phyloP scores from a whole-genome alignment of 2,888 invertebrate genomes.

The Subacronicta megacephala region DNA sequence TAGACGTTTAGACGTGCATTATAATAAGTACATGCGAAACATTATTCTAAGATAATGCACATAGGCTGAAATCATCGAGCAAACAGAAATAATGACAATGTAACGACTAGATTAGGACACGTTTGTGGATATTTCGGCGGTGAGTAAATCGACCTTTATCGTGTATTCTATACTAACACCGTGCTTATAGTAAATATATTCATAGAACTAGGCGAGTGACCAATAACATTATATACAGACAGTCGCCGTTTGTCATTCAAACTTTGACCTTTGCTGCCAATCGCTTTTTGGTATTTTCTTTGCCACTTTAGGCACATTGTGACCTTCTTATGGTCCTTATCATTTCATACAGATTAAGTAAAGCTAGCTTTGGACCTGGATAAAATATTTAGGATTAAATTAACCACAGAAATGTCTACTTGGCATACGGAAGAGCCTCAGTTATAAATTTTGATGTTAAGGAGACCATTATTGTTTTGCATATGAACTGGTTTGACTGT shows the following conservation, averaged over 20 bases:
- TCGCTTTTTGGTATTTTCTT: conserved; percentile 1
- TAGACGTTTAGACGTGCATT: not conserved
- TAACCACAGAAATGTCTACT: not conserved
- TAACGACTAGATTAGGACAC: conserved; percentile 1
- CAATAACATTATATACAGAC: not conserved
- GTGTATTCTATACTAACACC: not conserved
- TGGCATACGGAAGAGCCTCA: conserved; percentile 1
- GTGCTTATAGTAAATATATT: not conserved
- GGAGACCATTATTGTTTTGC: conserved; percentile 2
- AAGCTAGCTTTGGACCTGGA: no score
- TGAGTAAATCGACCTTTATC: conserved; percentile 17
- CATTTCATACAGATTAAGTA: not conserved
- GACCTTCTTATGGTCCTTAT: not conserved
- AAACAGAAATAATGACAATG: conserved; percentile 7
- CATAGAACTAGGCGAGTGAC: conserved; percentile 13
- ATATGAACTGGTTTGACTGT: no score
- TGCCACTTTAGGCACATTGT: not conserved
- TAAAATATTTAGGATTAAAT: not conserved
- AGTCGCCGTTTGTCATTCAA: conserved; percentile 13
- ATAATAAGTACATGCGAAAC: no score
- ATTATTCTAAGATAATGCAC: not conserved
- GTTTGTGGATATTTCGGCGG: not conserved
- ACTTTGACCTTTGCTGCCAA: conserved; percentile 22
- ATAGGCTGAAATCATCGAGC: not conserved
- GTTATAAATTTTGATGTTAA: conserved; percentile 17